Conservation (phyloP, 2,113 vertebrate species). For the Egretta garzetta region DNA sequence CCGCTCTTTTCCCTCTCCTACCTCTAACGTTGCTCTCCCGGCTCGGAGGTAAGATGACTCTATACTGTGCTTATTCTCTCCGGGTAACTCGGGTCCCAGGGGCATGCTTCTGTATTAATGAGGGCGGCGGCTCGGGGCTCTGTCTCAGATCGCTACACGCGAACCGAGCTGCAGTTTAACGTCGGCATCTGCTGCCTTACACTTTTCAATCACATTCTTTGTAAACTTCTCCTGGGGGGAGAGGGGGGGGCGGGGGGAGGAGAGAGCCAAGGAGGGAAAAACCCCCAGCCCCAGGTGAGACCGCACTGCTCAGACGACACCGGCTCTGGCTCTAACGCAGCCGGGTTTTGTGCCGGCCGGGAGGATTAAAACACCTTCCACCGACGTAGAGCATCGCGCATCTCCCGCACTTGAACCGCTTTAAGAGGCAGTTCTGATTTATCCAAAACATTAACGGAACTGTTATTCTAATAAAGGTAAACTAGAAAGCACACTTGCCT, state of each 20-base stretch:
- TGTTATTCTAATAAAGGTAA: conserved; percentile 37
- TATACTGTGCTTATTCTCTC: conserved; percentile 59
- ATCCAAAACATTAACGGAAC: conserved; percentile 42
- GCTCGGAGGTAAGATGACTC: conserved; percentile 70
- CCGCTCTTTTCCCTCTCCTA: conserved; percentile 37
- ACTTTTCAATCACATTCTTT: background rate
- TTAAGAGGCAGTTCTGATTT: conserved; percentile 35
- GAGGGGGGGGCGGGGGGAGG: background rate
- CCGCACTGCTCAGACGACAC: background rate
- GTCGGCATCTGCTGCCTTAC: background rate
- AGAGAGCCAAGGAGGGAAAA: background rate
- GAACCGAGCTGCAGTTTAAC: background rate
- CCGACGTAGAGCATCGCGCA: background rate
- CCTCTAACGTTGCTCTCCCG: conserved; percentile 24
- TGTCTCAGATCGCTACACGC: background rate
- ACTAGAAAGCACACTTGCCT: background rate
- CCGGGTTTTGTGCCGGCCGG: background rate
- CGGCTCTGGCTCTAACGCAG: background rate
- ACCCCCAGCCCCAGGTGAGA: background rate
- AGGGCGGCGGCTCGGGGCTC: background rate
- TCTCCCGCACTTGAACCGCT: background rate
- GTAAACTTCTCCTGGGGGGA: conserved; percentile 22
- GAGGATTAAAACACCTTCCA: background rate
- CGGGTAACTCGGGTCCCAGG: background rate
- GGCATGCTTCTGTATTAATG: background rate